Evolutionary conservation across 2,888 invertebrate species (phyloP).

Genomic region (Octonoba sinensis): DNA sequence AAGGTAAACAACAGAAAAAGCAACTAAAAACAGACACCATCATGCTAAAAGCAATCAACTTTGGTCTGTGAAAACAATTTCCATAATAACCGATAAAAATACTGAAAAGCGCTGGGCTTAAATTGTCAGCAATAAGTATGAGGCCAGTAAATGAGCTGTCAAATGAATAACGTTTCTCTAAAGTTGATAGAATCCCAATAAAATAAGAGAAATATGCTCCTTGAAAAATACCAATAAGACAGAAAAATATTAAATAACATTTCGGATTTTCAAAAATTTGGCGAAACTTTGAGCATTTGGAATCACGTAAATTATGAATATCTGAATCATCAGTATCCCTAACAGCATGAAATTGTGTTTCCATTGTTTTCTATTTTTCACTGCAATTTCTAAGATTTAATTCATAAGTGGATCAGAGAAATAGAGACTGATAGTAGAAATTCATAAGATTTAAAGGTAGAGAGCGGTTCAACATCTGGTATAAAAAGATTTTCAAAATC

Average conservation of each 20-base stretch:
- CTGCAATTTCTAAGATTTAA: too few relatives aligned
- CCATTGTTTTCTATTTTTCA: too few relatives aligned
- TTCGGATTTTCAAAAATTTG: conserved; percentile 65
- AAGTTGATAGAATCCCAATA: conserved; percentile 63
- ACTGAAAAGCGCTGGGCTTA: conserved; percentile 57
- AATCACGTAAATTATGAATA: conserved; percentile 1
- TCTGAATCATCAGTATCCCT: too few relatives aligned
- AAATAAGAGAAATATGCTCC: conserved; percentile 66
- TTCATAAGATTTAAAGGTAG: too few relatives aligned
- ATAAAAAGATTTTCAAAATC: too few relatives aligned
- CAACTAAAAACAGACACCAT: conserved; percentile 62
- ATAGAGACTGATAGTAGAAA: too few relatives aligned
- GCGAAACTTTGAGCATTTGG: conserved; percentile 49
- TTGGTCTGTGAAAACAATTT: conserved; percentile 57
- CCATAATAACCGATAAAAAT: conserved; percentile 65
- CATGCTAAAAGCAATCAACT: conserved; percentile 58
- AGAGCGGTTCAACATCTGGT: too few relatives aligned
- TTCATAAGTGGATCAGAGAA: too few relatives aligned
- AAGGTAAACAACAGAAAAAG: conserved; percentile 64
- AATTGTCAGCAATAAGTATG: conserved; percentile 66
- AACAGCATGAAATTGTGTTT: too few relatives aligned
- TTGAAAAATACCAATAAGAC: conserved; percentile 64
- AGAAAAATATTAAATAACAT: conserved; percentile 63
- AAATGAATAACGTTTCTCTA: conserved; percentile 66
- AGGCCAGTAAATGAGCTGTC: conserved; percentile 64